Conservation (phyloP, 2,797 vertebrate species). For the Malacoraja senta region DNA sequence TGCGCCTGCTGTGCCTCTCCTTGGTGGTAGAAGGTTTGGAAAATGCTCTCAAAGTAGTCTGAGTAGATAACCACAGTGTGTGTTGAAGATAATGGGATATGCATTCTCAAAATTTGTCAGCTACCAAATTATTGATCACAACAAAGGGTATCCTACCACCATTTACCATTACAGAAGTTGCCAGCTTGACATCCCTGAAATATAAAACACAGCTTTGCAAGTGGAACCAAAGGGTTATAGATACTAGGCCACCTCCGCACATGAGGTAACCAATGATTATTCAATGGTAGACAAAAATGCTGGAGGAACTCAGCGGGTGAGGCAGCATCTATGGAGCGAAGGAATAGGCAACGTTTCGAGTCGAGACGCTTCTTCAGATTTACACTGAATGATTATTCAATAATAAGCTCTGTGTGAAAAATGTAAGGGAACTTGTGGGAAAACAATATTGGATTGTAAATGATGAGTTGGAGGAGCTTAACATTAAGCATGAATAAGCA, state of each 20-base stretch:
- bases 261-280: background rate
- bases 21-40: too few species aligned
- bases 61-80: too few species aligned
- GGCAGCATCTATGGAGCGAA: too few species aligned
- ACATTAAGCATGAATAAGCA: background rate
- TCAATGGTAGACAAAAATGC: too few species aligned
- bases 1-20: too few species aligned
- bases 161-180: background rate
- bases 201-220: too few species aligned
- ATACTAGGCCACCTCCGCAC: background rate
- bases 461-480: background rate
- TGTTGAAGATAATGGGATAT: background rate
- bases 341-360: too few species aligned
- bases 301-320: too few species aligned
- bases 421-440: background rate
- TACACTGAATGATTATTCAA: background rate
- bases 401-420: background rate
- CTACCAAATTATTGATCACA: background rate
- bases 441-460: background rate
- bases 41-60: too few species aligned
- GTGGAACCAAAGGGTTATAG: background rate
- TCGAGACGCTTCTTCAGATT: too few species aligned
- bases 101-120: background rate
- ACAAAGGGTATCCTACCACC: background rate
- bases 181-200: background rate